These are phyloP conservation scores for Lindbergichthys nudifrons DNA, from an alignment of 2,797 vertebrate species.

Conservation along the genomic window DNA sequence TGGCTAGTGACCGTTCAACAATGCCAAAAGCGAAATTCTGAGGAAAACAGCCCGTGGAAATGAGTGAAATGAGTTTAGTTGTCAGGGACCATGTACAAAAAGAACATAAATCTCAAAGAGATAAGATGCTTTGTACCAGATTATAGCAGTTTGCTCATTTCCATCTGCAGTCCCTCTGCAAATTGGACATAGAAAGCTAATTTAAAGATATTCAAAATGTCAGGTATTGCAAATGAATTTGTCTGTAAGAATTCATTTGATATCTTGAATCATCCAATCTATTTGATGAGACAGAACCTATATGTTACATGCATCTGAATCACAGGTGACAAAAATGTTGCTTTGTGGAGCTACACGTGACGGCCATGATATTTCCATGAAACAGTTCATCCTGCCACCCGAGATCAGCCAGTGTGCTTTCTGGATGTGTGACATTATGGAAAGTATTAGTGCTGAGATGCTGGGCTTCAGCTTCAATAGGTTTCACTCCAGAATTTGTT, in stretches of 20 bases:
- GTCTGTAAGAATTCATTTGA: constrained; percentile 14
- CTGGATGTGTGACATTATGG: constrained; percentile 59
- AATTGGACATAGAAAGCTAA: not conserved
- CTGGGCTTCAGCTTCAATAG: constrained; percentile 45
- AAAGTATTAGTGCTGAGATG: constrained; percentile 59
- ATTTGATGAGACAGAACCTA: constrained; percentile 5
- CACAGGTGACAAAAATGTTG: constrained; percentile 36
- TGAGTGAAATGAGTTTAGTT: not conserved
- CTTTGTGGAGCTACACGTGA: constrained; percentile 44
- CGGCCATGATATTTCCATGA: constrained; percentile 63
- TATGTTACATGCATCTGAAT: constrained; percentile 27
- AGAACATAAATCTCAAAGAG: too few relatives aligned
- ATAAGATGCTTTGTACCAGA: too few relatives aligned
- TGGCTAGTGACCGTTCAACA: not conserved
- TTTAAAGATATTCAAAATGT: constrained; percentile 7
- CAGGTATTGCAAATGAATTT: constrained; percentile 1
- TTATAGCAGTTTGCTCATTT: too few relatives aligned
- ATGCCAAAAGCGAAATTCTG: not conserved
- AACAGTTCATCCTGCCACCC: constrained; percentile 46
- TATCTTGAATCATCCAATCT: constrained; percentile 26
- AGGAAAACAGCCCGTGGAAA: constrained; percentile 2
- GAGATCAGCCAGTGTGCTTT: constrained; percentile 39
- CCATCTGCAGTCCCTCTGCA: too few relatives aligned
- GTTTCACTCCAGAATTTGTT: constrained; percentile 29
- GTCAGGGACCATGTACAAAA: too few relatives aligned